Evolutionary conservation across 1,140 invertebrate genomes (phyloP), one percentile per base, ranked within the genome.

Genomic region (Calliopsis andreniformis): DNA sequence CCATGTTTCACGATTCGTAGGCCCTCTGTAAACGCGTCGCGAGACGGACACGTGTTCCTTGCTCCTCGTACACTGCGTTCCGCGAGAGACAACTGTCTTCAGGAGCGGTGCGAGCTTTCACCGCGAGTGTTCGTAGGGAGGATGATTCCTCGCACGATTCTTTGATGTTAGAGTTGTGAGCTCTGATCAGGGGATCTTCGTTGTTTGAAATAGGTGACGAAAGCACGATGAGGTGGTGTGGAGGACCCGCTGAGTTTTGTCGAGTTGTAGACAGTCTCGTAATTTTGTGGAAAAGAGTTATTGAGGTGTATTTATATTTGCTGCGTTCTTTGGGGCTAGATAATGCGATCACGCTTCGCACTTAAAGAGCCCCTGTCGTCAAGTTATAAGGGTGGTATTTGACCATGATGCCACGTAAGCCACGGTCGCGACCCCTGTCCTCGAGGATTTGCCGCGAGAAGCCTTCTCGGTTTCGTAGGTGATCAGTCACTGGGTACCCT

Each of bases 341-440:
- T n/a, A 20, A 68, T 23, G 32, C 23, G 45, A 43, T n/a, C 39
- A 12, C 8, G 25, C 12, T 30, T 18, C 4, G 49, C 53, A 42
- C 39, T 43, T 75, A 67, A 58, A 59, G 64, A 43, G 42, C 12
- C 30, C 20, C 67, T 72, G 64, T 79, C 62, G 70, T 79, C 73
- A 66, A 61, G 10, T 63, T 70, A 70, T 82, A 69, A 75, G 71
- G 49, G 55, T 35, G 59, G 66, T 66, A 68, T 67, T 75, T 67
- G 71, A 75, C 71, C 71, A 75, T 28, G 51, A 56, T 18, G 39
- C 39, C 55, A 18, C 71, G 55, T 83, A 78, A 86, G 79, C 79
- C 77, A 51, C 76, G 49, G 67, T 53, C 82, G 55, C 72, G 82
- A 84, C 82, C 85, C 85, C 75, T 87, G 85, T 87, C 85, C 77